Evolutionary conservation across 1,140 invertebrate genomes (phyloP).

Genomic region (Tachypleus tridentatus): DNA sequence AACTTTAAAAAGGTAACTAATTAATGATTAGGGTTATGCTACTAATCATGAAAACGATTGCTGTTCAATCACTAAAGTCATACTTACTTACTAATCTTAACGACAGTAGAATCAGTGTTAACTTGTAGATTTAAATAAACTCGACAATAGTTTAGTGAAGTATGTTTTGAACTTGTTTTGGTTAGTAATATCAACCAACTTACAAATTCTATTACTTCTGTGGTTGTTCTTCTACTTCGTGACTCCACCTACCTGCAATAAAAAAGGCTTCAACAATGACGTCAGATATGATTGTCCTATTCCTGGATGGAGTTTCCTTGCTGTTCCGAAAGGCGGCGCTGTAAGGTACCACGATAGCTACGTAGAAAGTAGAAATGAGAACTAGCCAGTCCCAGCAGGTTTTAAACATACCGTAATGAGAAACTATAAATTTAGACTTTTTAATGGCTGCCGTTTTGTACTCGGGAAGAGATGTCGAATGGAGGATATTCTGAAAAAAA

Average conservation of each 20-base stretch:
- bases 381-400: constrained; percentile 99
- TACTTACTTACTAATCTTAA: too few species aligned
- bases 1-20: too few species aligned
- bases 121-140: too few species aligned
- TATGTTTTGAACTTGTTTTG: too few species aligned
- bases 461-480: constrained; percentile 72
- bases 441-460: constrained; percentile 87
- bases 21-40: too few species aligned
- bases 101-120: too few species aligned
- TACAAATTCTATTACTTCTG: too few species aligned
- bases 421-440: constrained; percentile 83
- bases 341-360: constrained; percentile 95
- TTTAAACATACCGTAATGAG: constrained; percentile 97
- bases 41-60: too few species aligned
- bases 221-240: background rate
- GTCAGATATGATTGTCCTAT: constrained; percentile 61
- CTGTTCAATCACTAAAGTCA: too few species aligned
- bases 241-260: constrained; percentile 66
- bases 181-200: too few species aligned
- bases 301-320: constrained; percentile 27
- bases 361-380: constrained; percentile 93
- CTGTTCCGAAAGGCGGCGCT: constrained; percentile 85
- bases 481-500: constrained; percentile 64
- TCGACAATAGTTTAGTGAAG: too few species aligned
- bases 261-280: constrained; percentile 90